Evolutionary conservation across 2,113 vertebrate species (phyloP).

Genomic region (Odocoileus hemionus): DNA sequence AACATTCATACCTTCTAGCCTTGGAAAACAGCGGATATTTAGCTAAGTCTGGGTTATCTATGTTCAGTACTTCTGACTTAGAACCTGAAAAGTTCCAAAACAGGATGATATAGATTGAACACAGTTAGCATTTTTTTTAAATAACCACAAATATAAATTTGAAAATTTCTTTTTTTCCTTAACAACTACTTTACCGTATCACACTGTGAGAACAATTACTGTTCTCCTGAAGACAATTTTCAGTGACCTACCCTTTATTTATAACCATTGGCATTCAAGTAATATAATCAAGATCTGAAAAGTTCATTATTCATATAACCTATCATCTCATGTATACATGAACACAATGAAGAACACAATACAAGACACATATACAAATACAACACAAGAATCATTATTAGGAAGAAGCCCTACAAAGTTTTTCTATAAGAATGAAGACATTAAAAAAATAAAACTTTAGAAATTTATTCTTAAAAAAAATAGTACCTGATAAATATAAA

Average conservation of each 20-base stretch:
- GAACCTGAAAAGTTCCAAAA: conserved; percentile 42
- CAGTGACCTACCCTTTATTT: conserved; percentile 28
- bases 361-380: neutral
- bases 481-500: conserved; percentile 81
- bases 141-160: conserved; percentile 14
- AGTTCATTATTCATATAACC: neutral
- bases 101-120: neutral
- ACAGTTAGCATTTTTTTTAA: neutral
- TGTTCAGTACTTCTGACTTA: too few relatives aligned
- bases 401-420: neutral
- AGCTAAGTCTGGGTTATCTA: too few relatives aligned
- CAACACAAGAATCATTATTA: neutral
- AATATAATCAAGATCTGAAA: conserved; percentile 38
- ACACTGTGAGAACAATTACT: conserved; percentile 15
- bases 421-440: conserved; percentile 1
- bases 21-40: too few relatives aligned
- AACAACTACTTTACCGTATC: neutral
- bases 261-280: neutral
- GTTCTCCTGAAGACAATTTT: conserved; percentile 26
- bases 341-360: conserved; percentile 7
- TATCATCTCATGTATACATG: neutral
- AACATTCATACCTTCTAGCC: too few relatives aligned
- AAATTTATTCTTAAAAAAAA: conserved; percentile 4
- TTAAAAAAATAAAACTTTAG: conserved; percentile 10
- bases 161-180: conserved; percentile 33